Evolutionary conservation across 30 jellyfish, hydroid and myxozoan species (phyloP).

Genomic region (Cassiopea xamachana): DNA sequence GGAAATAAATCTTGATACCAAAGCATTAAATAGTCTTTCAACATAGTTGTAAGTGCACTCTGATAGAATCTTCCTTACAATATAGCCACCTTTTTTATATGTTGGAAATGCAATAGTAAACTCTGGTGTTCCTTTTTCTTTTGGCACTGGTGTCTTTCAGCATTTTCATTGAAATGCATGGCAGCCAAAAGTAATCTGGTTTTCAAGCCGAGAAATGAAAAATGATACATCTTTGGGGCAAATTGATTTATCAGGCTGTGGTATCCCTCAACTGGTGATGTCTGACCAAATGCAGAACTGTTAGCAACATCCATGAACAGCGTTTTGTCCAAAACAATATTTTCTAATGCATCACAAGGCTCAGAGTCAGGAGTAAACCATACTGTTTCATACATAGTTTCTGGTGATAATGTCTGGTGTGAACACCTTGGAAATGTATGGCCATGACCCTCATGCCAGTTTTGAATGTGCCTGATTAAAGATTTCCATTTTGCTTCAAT

Average conservation of each 20-base stretch:
- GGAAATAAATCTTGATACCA: conserved; percentile 42
- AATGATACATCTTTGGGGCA: conserved; percentile 58
- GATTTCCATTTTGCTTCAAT: conserved; percentile 43
- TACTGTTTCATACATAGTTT: conserved; percentile 47
- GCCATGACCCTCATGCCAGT: conserved; percentile 49
- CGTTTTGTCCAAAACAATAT: conserved; percentile 35
- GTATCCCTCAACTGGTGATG: conserved; percentile 50
- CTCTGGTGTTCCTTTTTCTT: conserved; percentile 22
- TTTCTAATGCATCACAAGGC: conserved; percentile 63
- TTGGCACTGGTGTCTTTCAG: conserved; percentile 50
- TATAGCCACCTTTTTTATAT: conserved; percentile 42
- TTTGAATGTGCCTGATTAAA: conserved; percentile 30
- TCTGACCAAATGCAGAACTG: conserved; percentile 59
- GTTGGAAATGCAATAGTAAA: conserved; percentile 47
- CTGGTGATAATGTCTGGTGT: conserved; percentile 47
- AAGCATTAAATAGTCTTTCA: conserved; percentile 42
- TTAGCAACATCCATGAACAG: conserved; percentile 43
- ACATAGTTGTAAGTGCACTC: conserved; percentile 60
- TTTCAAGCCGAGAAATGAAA: conserved; percentile 26
- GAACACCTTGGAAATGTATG: conserved; percentile 25
- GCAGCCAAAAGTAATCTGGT: conserved; percentile 44
- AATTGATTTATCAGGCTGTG: conserved; percentile 46
- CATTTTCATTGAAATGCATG: conserved; percentile 36
- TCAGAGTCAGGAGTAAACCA: conserved; percentile 64
- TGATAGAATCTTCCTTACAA: conserved; percentile 44